Conservation (phyloP, 1,140 invertebrate species). For the Leptopilina clavipes region DNA sequence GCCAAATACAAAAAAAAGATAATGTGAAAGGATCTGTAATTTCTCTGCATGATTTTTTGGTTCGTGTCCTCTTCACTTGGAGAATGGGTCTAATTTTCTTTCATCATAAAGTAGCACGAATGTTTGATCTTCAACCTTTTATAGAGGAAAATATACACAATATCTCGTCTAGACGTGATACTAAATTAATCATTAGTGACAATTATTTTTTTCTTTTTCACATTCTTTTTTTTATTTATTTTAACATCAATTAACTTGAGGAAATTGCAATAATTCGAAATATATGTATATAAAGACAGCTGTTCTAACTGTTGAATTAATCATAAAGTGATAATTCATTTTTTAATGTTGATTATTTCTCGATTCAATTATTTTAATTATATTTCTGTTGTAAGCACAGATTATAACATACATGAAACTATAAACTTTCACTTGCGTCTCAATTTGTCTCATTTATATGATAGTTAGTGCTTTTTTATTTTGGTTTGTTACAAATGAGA, state of each 20-base stretch:
- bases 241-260: conserved; percentile 22
- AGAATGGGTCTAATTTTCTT: conserved; percentile 41
- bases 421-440: neutral
- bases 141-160: conserved; percentile 31
- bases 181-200: conserved; percentile 35
- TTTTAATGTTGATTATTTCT: neutral
- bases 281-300: neutral
- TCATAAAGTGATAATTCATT: conserved; percentile 7
- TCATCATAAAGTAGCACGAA: conserved; percentile 48
- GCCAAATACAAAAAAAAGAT: conserved; percentile 23
- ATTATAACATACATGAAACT: conserved; percentile 3
- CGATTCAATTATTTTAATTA: neutral
- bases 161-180: conserved; percentile 2
- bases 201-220: conserved; percentile 37
- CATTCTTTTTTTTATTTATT: no score
- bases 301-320: conserved; percentile 4
- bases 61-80: conserved; percentile 35
- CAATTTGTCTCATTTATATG: no score
- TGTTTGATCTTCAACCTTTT: conserved; percentile 29
- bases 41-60: conserved; percentile 49
- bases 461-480: no score
- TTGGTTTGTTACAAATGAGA: no score
- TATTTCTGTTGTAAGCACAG: neutral
- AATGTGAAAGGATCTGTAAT: conserved; percentile 53
- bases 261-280: conserved; percentile 17